These are phyloP conservation scores for Dione juno DNA, from an alignment of 2,888 invertebrate species.

Conservation along the genomic window DNA sequence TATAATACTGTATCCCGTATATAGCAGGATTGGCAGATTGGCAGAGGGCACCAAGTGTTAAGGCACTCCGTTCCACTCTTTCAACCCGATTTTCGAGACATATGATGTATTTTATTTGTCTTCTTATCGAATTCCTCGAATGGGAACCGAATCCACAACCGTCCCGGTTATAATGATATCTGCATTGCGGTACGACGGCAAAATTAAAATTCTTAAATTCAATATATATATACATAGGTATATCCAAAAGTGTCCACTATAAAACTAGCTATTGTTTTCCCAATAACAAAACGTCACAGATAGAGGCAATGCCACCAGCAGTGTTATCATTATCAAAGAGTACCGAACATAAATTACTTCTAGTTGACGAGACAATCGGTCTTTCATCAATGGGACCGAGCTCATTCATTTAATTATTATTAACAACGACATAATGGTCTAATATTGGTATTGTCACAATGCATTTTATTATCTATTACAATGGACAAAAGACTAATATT, in stretches of 20 bases:
- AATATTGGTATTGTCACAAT: constrained; percentile 21
- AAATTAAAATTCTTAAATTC: too few species aligned
- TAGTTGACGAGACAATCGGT: constrained; percentile 66
- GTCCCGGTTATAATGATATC: too few species aligned
- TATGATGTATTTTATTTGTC: too few species aligned
- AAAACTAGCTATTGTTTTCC: constrained; percentile 5
- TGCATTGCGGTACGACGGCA: too few species aligned
- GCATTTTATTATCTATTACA: constrained; percentile 39
- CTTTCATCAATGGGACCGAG: constrained; percentile 70
- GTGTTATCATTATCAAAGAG: constrained; percentile 61
- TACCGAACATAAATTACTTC: constrained; percentile 66
- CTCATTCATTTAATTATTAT: constrained; percentile 61
- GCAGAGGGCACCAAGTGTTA: too few species aligned
- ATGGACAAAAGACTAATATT: constrained; percentile 24
- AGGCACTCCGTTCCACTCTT: too few species aligned
- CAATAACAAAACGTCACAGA: constrained; percentile 25
- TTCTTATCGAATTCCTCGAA: too few species aligned
- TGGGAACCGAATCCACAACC: too few species aligned
- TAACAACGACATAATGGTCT: constrained; percentile 45
- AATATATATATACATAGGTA: neutral
- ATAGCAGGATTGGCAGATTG: too few species aligned
- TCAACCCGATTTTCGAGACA: too few species aligned
- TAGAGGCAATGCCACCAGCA: constrained; percentile 56
- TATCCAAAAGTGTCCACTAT: neutral
- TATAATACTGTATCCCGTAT: too few species aligned